Evolutionary conservation across 2,888 invertebrate genomes (phyloP).

Genomic region (Acronicta leporina): DNA sequence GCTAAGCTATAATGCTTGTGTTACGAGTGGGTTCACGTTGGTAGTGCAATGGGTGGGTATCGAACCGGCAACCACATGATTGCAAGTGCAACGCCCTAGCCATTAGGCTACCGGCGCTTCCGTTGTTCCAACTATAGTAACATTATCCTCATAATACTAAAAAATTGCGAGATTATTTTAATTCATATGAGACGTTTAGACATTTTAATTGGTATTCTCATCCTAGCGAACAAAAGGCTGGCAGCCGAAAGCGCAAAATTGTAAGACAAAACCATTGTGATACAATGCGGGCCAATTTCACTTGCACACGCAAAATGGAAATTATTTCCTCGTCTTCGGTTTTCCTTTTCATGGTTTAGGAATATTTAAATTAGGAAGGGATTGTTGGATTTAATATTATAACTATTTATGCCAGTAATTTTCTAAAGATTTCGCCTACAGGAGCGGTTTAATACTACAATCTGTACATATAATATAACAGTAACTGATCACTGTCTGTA

Average conservation of each 20-base stretch:
- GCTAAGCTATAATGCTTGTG: no score
- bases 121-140: not conserved
- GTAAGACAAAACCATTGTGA: conserved; percentile 42
- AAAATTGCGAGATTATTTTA: conserved; percentile 48
- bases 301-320: conserved; percentile 38
- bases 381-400: conserved; percentile 3
- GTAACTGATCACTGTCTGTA: no score
- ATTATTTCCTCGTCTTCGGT: conserved; percentile 31
- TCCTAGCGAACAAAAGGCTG: conserved; percentile 39
- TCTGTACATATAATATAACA: no score
- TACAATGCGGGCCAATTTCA: conserved; percentile 44
- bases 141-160: not conserved
- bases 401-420: not conserved
- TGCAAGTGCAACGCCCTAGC: no score
- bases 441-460: no score
- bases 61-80: no score
- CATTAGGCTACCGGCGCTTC: no score
- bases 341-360: conserved; percentile 29
- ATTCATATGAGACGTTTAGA: conserved; percentile 57
- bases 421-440: no score
- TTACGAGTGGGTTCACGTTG: no score
- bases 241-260: conserved; percentile 36
- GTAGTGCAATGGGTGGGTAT: no score
- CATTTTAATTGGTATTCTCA: conserved; percentile 54
- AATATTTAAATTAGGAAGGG: conserved; percentile 26